Evolutionary conservation across 2,797 vertebrate species (phyloP).

Genomic region (Coccyzus lansbergi): DNA sequence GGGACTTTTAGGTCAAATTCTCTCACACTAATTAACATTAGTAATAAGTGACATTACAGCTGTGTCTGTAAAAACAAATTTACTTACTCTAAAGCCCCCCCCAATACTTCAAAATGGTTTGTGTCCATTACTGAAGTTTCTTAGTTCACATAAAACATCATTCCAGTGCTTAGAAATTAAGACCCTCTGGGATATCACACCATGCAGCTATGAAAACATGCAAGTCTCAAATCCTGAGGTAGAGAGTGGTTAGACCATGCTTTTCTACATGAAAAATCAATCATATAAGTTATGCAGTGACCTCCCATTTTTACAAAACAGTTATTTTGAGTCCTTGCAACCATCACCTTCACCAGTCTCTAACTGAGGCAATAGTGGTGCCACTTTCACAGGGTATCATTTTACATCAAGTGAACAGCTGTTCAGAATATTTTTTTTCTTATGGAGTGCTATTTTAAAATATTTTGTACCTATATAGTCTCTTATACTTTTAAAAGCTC

Average conservation of each 20-base stretch:
- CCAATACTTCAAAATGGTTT: not conserved
- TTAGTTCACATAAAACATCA: not conserved
- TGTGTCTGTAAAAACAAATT: not conserved
- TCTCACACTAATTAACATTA: not conserved
- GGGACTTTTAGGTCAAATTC: not conserved
- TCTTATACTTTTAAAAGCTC: not conserved
- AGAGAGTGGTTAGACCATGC: not conserved
- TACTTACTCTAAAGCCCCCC: not conserved
- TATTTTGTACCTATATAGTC: not conserved
- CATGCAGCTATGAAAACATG: not conserved
- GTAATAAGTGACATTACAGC: not conserved
- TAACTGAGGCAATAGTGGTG: not conserved
- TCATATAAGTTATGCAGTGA: not conserved
- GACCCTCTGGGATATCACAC: not conserved
- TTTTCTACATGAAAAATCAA: not conserved
- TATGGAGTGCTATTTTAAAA: not conserved
- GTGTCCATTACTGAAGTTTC: not conserved
- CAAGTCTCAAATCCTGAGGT: not conserved
- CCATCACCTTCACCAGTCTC: not conserved
- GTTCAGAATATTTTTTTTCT: not conserved
- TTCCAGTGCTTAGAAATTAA: not conserved
- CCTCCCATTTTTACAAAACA: not conserved
- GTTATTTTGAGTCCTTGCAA: not conserved
- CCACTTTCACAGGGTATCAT: not conserved
- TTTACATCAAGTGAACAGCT: not conserved